phyloP scores from a whole-genome alignment of 2,797 vertebrate species.

The Coregonus ussuriensis region DNA sequence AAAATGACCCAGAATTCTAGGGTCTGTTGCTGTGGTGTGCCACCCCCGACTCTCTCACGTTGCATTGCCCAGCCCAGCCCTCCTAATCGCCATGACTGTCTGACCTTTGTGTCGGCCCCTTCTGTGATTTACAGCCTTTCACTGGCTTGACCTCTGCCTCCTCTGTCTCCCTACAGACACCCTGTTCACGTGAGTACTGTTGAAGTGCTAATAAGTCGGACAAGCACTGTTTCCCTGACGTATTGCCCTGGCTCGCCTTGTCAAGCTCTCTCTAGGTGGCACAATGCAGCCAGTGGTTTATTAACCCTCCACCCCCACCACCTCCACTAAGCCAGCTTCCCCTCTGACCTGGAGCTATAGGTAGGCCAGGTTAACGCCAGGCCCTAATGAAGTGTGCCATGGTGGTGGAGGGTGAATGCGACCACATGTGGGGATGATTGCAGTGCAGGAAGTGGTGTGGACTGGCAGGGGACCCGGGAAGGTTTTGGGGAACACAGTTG shows the following conservation, averaged over 20 bases:
- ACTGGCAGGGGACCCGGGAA: conserved; percentile 67
- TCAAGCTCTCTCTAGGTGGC: conserved; percentile 76
- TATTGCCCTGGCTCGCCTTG: conserved; percentile 64
- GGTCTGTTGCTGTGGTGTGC: conserved; percentile 48
- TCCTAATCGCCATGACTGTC: conserved; percentile 71
- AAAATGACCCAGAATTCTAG: conserved; percentile 43
- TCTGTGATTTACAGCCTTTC: conserved; percentile 77
- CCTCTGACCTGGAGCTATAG: conserved; percentile 69
- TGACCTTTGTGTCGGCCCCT: conserved; percentile 71
- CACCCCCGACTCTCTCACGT: conserved; percentile 66
- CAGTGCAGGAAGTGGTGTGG: conserved; percentile 75
- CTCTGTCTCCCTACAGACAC: conserved; percentile 62
- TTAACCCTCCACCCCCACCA: conserved; percentile 51
- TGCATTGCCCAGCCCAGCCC: conserved; percentile 54
- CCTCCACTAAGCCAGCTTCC: conserved; percentile 58
- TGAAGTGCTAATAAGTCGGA: conserved; percentile 27
- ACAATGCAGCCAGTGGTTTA: conserved; percentile 66
- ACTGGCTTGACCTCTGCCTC: conserved; percentile 71
- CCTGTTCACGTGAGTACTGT: conserved; percentile 62
- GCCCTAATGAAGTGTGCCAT: conserved; percentile 79
- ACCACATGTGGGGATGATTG: conserved; percentile 82
- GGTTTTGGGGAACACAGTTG: conserved; percentile 52
- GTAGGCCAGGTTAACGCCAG: conserved; percentile 70
- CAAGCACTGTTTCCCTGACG: conserved; percentile 13
- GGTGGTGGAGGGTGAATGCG: conserved; percentile 68